phyloP scores from a whole-genome alignment of 2,113 vertebrate species.

The Sprattus sprattus region DNA sequence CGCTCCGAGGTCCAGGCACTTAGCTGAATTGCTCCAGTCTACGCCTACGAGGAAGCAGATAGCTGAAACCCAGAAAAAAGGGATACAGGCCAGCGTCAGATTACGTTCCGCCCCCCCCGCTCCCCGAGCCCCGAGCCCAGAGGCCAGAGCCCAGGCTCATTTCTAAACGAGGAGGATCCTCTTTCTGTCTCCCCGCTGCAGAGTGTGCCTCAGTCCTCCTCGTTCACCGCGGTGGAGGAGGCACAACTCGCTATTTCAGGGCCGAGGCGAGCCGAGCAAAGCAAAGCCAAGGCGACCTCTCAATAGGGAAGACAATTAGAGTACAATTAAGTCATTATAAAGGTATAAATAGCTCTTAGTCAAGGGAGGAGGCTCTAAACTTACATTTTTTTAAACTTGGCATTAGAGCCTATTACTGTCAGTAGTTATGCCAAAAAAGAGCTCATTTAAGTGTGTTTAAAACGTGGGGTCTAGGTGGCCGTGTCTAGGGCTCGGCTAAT shows the following conservation, averaged over 20 bases:
- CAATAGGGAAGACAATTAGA: no score
- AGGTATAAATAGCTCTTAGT: no score
- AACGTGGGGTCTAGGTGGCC: no score
- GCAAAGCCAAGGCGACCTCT: no score
- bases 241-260: no score
- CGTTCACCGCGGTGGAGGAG: no score
- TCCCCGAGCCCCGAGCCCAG: no score
- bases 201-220: neutral
- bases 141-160: neutral
- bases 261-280: no score
- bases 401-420: neutral
- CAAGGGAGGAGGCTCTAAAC: no score
- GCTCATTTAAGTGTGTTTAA: neutral
- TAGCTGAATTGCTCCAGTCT: slow-evolving; percentile 7
- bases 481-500: neutral
- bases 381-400: no score
- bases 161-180: neutral
- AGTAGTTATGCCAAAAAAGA: neutral
- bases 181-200: neutral
- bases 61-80: neutral
- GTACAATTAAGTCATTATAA: no score
- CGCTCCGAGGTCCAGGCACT: neutral
- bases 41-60: no score
- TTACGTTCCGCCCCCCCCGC: neutral
- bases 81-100: neutral